These are phyloP conservation scores for Pseudonaja textilis DNA, from an alignment of 2,113 vertebrate genomes.

Conservation along the genomic window DNA sequence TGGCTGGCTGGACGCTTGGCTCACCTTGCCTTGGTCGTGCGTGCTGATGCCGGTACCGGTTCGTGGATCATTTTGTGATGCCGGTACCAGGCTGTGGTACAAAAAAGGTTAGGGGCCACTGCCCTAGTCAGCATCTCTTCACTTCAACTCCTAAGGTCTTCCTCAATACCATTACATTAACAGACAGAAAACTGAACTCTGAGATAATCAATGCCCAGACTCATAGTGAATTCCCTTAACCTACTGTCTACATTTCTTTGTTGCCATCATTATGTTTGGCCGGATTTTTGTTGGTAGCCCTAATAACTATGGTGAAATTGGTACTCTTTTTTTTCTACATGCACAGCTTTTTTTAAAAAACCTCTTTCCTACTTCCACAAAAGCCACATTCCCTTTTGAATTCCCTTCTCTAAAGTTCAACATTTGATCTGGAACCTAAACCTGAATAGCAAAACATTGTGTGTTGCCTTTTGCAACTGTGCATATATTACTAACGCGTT, in stretches of 20 bases:
- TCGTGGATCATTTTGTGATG: no score
- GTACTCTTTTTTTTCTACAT: not conserved
- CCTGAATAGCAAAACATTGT: slow-evolving; percentile 59
- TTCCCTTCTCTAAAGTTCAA: slow-evolving; percentile 23
- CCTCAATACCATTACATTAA: not conserved
- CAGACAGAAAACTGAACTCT: not conserved
- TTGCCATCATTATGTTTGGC: not conserved
- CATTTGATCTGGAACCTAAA: slow-evolving; percentile 34
- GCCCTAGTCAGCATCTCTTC: not conserved
- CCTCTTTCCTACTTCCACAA: slow-evolving; percentile 21
- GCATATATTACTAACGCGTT: slow-evolving; percentile 68
- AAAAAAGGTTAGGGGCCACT: no score
- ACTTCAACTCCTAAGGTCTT: not conserved
- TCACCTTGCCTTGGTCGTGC: no score
- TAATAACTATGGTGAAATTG: not conserved
- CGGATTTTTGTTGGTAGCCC: not conserved
- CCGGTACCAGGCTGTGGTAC: no score
- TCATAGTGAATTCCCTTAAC: not conserved
- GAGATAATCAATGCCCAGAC: not conserved
- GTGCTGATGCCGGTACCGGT: no score
- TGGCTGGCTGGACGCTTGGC: no score
- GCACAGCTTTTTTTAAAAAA: not conserved
- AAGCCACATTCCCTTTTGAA: slow-evolving; percentile 30
- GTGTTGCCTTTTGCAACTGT: slow-evolving; percentile 46
- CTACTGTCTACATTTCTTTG: not conserved